Evolutionary conservation across 2,888 invertebrate genomes (phyloP).

Genomic region (Ennomos fuscantarius): DNA sequence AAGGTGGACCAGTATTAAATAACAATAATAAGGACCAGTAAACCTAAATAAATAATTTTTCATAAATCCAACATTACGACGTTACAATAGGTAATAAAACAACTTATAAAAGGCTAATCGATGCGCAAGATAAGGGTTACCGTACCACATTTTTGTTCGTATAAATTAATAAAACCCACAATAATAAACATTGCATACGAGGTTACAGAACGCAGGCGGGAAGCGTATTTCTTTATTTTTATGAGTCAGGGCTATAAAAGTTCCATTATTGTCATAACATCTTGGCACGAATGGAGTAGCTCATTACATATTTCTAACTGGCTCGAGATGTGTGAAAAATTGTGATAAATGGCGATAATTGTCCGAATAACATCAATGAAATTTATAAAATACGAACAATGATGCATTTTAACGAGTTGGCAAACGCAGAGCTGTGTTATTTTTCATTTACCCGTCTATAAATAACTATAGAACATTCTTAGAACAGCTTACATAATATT

Average conservation of each 20-base stretch:
- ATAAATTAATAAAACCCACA: slow-evolving; percentile 23
- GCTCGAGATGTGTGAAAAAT: slow-evolving; percentile 38
- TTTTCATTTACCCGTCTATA: not conserved
- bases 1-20: not conserved
- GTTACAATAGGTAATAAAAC: slow-evolving; percentile 8
- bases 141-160: slow-evolving; percentile 8
- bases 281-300: slow-evolving; percentile 53
- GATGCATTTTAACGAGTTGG: slow-evolving; percentile 19
- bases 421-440: slow-evolving; percentile 2
- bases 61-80: not conserved
- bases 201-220: slow-evolving; percentile 23
- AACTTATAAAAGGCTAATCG: slow-evolving; percentile 4
- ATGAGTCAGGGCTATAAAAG: slow-evolving; percentile 56
- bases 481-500: too few relatives aligned
- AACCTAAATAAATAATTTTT: too few relatives aligned
- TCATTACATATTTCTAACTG: slow-evolving; percentile 38
- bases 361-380: slow-evolving; percentile 35
- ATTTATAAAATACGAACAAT: slow-evolving; percentile 39
- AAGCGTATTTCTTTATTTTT: slow-evolving; percentile 54
- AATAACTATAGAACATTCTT: too few relatives aligned
- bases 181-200: slow-evolving; percentile 36
- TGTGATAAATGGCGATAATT: slow-evolving; percentile 39
- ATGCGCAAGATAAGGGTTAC: slow-evolving; percentile 6
- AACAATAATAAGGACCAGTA: not conserved
- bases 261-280: slow-evolving; percentile 59